These are phyloP conservation scores for Tinea semifulvella DNA, from an alignment of 2,888 invertebrate species.

Conservation along the genomic window DNA sequence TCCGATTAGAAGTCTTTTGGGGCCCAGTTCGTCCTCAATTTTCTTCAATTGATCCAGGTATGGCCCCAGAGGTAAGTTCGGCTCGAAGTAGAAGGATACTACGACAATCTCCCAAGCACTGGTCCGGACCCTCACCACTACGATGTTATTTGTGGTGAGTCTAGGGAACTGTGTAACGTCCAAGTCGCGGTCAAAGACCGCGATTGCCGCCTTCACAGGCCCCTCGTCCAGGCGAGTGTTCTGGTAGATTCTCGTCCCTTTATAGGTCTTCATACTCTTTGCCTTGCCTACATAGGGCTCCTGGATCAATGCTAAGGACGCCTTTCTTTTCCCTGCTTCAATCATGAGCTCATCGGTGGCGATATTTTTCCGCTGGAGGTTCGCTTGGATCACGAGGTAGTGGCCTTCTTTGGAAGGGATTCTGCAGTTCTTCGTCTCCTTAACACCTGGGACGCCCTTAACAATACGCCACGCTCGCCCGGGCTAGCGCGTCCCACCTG, in stretches of 20 bases:
- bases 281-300: no score
- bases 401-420: not conserved
- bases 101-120: constrained; percentile 16
- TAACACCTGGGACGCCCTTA: no score
- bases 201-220: constrained; percentile 15
- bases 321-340: constrained; percentile 1
- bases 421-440: no score
- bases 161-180: constrained; percentile 9
- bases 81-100: constrained; percentile 19
- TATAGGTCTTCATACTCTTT: constrained; percentile 1
- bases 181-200: constrained; percentile 9
- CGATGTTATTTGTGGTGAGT: no score
- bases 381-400: constrained; percentile 13
- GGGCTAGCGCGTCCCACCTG: no score
- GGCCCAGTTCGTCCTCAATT: not conserved
- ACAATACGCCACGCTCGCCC: no score
- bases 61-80: constrained; percentile 17
- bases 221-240: not conserved
- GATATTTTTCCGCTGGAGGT: constrained; percentile 14
- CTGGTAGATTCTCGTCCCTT: constrained; percentile 14
- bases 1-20: not conserved
- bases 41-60: constrained; percentile 7
- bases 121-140: constrained; percentile 14
- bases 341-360: constrained; percentile 12
- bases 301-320: constrained; percentile 7